Evolutionary conservation across 1,140 invertebrate species (phyloP).

Genomic region (Phthorimaea operculella): DNA sequence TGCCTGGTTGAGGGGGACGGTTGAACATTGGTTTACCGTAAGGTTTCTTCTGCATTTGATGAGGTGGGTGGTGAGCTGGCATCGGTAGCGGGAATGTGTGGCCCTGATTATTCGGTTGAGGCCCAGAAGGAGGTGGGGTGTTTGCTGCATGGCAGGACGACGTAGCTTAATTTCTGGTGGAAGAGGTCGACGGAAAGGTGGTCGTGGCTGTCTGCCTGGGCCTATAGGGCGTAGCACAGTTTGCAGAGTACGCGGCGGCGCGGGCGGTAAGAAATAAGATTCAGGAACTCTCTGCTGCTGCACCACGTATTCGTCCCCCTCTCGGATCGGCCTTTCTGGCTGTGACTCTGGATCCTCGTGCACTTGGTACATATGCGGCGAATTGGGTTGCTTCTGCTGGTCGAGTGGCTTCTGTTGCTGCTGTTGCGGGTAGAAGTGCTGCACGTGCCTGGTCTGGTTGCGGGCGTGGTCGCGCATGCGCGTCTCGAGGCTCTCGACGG

Average conservation of each 20-base stretch:
- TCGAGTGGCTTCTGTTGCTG: too few species aligned
- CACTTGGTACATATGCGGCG: constrained; percentile 41
- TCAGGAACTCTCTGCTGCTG: constrained; percentile 20
- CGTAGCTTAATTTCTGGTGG: constrained; percentile 61
- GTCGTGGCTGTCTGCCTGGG: constrained; percentile 32
- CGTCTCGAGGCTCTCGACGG: constrained; percentile 55
- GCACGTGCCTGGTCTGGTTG: too few species aligned
- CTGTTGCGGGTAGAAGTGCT: not conserved
- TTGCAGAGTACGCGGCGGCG: constrained; percentile 60
- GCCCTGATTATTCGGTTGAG: constrained; percentile 23
- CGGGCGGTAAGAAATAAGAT: constrained; percentile 39
- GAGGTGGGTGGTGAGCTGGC: constrained; percentile 32
- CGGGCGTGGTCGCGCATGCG: constrained; percentile 33
- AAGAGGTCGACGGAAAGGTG: constrained; percentile 47
- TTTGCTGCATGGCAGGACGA: constrained; percentile 32
- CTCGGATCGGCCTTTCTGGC: constrained; percentile 24
- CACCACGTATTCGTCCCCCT: constrained; percentile 22
- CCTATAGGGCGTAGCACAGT: constrained; percentile 54
- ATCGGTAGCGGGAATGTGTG: constrained; percentile 35
- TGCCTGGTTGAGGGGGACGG: constrained; percentile 27
- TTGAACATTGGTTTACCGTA: constrained; percentile 40
- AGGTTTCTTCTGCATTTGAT: constrained; percentile 38
- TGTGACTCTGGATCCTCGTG: constrained; percentile 43
- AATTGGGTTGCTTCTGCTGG: not conserved
- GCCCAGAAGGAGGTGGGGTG: constrained; percentile 42